Evolutionary conservation across 2,113 vertebrate species (phyloP).

Genomic region (Neoarius graeffei): DNA sequence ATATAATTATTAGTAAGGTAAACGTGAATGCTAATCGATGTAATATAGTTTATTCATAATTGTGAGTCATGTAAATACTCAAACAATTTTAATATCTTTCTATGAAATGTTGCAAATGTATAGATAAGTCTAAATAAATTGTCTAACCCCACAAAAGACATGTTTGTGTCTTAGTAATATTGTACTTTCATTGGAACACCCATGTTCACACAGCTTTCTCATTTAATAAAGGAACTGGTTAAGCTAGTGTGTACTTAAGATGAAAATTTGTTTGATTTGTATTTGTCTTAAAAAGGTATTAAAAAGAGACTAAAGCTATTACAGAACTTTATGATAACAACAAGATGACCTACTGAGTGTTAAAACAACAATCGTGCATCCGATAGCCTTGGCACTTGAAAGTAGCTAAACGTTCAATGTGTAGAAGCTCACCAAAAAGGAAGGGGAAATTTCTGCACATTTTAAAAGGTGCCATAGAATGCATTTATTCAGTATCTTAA

Average conservation of each 20-base stretch:
- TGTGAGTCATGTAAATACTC: constrained; percentile 74
- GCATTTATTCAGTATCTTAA: no score
- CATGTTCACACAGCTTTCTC: not conserved
- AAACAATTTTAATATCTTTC: constrained; percentile 67
- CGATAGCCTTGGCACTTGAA: no score
- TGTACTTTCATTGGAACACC: not conserved
- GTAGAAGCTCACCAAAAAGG: not conserved
- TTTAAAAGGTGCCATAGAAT: not conserved
- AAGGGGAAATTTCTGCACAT: not conserved
- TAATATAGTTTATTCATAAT: constrained; percentile 77
- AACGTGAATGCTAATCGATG: constrained; percentile 67
- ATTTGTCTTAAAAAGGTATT: constrained; percentile 84
- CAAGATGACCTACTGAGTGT: no score
- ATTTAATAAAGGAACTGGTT: not conserved
- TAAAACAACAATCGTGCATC: not conserved
- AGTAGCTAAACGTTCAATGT: not conserved
- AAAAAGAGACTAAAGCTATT: constrained; percentile 84
- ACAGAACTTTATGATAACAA: constrained; percentile 62
- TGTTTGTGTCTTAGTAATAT: not conserved
- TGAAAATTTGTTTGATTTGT: not conserved
- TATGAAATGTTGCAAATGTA: constrained; percentile 59
- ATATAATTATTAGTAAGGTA: constrained; percentile 59
- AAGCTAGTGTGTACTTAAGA: not conserved
- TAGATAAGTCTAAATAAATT: constrained; percentile 50
- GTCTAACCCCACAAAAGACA: constrained; percentile 13